Evolutionary conservation across 2,113 vertebrate genomes (phyloP).

Genomic region (Spilogale gracilis): DNA sequence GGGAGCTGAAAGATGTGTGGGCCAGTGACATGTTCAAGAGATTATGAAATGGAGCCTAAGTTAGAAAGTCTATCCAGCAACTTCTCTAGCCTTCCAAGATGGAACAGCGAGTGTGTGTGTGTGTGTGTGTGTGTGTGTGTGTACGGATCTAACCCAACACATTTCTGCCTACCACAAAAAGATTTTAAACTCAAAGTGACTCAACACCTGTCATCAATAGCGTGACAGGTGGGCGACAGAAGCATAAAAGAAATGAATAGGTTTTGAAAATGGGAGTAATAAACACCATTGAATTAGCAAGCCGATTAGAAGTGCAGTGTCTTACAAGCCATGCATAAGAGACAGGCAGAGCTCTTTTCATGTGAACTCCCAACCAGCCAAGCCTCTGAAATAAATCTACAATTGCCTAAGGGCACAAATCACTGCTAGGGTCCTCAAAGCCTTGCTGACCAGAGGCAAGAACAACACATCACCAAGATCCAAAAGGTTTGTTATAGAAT

Average conservation of each 20-base stretch:
- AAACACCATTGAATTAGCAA: conserved; percentile 71
- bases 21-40: conserved; percentile 45
- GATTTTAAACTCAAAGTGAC: conserved; percentile 78
- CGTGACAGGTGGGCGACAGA: conserved; percentile 71
- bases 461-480: conserved; percentile 58
- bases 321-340: conserved; percentile 9
- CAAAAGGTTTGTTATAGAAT: conserved; percentile 57
- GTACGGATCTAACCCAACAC: conserved; percentile 54
- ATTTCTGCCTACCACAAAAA: conserved; percentile 71
- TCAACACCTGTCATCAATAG: conserved; percentile 80
- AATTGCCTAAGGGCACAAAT: conserved; percentile 67
- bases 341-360: conserved; percentile 53
- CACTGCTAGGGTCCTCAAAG: conserved; percentile 50
- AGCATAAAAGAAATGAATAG: conserved; percentile 79
- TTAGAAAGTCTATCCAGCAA: conserved; percentile 68
- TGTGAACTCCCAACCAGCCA: conserved; percentile 40
- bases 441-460: conserved; percentile 68
- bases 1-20: neutral
- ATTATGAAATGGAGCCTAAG: conserved; percentile 58
- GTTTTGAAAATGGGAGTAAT: conserved; percentile 75
- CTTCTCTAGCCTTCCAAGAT: conserved; percentile 23
- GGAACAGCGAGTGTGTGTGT: neutral
- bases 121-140: neutral
- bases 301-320: conserved; percentile 54
- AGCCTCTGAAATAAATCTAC: conserved; percentile 71